phyloP scores from a whole-genome alignment of 1,140 invertebrate genomes.

The Nasonia vitripennis region DNA sequence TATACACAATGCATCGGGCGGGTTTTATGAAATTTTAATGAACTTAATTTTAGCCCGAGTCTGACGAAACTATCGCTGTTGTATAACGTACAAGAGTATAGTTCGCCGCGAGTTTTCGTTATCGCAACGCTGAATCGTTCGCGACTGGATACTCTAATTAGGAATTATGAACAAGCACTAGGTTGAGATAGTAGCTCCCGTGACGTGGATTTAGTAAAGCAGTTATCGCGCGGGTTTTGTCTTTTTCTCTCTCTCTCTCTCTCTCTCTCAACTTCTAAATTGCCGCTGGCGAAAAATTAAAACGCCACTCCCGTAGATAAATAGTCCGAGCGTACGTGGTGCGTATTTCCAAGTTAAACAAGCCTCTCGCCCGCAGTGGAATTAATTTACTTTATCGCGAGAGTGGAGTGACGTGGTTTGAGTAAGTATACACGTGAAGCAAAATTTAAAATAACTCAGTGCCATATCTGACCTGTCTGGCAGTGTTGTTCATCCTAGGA shows the following conservation, averaged over 20 bases:
- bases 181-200: neutral
- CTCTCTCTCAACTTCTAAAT: neutral
- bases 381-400: neutral
- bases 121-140: neutral
- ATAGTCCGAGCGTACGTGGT: neutral
- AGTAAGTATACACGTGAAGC: neutral
- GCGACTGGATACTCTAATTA: neutral
- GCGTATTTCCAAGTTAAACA: neutral
- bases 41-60: constrained; percentile 1
- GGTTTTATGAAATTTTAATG: constrained; percentile 41
- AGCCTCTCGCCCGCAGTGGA: neutral
- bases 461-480: constrained; percentile 63
- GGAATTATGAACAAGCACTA: neutral
- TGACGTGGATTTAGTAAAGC: neutral
- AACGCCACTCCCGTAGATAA: neutral
- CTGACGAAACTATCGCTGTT: neutral
- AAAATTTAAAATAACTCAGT: neutral
- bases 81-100: neutral
- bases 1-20: constrained; percentile 39
- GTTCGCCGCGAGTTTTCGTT: neutral
- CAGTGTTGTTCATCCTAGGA: constrained; percentile 62
- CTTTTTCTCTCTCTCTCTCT: too few species aligned
- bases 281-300: neutral
- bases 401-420: neutral
- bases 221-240: neutral